Base-by-base conservation (phyloP, 1,140 invertebrate species). In the Habropoda laboriosa region DNA sequence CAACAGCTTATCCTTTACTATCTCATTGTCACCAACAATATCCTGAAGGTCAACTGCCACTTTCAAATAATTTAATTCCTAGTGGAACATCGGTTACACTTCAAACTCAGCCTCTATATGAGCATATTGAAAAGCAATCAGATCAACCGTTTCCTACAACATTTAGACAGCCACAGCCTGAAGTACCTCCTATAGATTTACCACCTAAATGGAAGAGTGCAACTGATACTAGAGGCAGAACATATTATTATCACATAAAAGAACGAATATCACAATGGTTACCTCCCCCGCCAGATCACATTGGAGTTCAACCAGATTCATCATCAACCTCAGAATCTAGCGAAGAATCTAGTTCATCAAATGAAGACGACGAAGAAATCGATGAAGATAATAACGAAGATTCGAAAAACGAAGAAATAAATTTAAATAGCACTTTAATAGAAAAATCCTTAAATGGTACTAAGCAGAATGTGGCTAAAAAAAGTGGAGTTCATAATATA, bases 171-270 rank as follows among this genome's bases (percentile, higher is more conserved):
- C 82, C 82, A 74, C 90, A 72, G 83, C 86, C 85, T 8, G 87
- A 94, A 85, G 84, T 93, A 74, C 95, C 95, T 0, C 91, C 94
- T 0, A 92, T 94, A 0, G 95, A 96, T 86, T 90, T 99, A 57
- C 98, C 98, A 7, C 96, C 96, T 0, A 95, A 96, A 88, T 99
- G 98, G 98, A 97, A 97, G 87, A 96, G 95, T 86, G 96, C 97
- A 0, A 94, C 95, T 58, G 97, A 98, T 91, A 88, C 94, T 27
- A 95, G 97, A 57, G 98, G 98, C 2, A 93, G 97, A 77, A 94
- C 95, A 0, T 99, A 99, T 91, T 99, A 98, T 93, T 99, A 98
- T 92, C 97, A 99, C 91, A 93, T 96, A 0, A 96, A 96, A 83
- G 95, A 96, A 35, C 95, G 97, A 71, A 94, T 96, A 86, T 95